Evolutionary conservation across 2,113 vertebrate species (phyloP).

Genomic region (Ammodytes marinus): DNA sequence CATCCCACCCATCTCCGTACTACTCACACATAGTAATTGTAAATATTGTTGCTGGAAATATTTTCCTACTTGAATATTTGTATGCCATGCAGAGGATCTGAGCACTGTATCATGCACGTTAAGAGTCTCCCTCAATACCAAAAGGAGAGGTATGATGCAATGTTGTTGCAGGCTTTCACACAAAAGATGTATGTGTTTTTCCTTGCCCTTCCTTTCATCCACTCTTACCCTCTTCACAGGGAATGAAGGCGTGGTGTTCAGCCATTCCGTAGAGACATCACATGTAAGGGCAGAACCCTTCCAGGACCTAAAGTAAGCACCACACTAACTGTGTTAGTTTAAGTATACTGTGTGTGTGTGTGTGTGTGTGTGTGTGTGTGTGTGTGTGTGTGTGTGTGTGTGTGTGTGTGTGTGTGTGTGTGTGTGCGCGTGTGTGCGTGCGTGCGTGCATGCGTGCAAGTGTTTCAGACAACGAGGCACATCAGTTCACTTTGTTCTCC

Average conservation of each 20-base stretch:
- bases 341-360: constrained; percentile 5
- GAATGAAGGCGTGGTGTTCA: constrained; percentile 96
- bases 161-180: constrained; percentile 15
- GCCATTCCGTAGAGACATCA: constrained; percentile 97
- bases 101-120: constrained; percentile 21
- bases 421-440: background rate
- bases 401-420: constrained; percentile 14
- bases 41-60: constrained; percentile 3
- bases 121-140: constrained; percentile 9
- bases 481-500: constrained; percentile 8
- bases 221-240: constrained; percentile 81
- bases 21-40: background rate
- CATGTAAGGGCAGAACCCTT: constrained; percentile 97
- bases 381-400: constrained; percentile 18
- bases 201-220: constrained; percentile 25
- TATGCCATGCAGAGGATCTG: background rate
- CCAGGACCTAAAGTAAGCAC: constrained; percentile 95
- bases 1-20: background rate
- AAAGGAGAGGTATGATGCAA: constrained; percentile 23
- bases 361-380: background rate
- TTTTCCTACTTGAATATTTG: background rate
- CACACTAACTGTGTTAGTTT: too few species aligned
- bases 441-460: background rate
- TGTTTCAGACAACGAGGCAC: constrained; percentile 18
- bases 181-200: constrained; percentile 24